phyloP scores from a whole-genome alignment of 2,888 invertebrate genomes.

The Achlya flavicornis region DNA sequence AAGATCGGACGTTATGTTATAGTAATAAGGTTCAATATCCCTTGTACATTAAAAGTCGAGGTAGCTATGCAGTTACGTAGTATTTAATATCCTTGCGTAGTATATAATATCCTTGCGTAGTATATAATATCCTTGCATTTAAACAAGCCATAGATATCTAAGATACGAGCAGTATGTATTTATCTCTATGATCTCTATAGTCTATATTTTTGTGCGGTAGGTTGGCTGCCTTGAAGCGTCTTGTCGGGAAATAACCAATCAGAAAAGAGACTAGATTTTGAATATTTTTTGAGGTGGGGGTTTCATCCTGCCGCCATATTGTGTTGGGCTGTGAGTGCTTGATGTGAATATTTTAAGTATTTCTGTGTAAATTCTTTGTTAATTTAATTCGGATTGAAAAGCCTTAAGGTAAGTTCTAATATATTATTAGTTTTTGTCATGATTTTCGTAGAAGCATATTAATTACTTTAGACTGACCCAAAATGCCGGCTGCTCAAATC shows the following conservation, averaged over 20 bases:
- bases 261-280: slow-evolving; percentile 61
- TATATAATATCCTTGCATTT: too few relatives aligned
- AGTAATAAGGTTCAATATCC: too few relatives aligned
- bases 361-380: slow-evolving; percentile 76
- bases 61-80: too few relatives aligned
- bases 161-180: too few relatives aligned
- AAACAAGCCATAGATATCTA: too few relatives aligned
- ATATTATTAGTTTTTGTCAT: slow-evolving; percentile 73
- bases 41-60: too few relatives aligned
- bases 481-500: slow-evolving; percentile 47
- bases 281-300: slow-evolving; percentile 79
- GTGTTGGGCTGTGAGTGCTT: slow-evolving; percentile 81
- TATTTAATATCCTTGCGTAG: too few relatives aligned
- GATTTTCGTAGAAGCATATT: slow-evolving; percentile 23
- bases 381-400: slow-evolving; percentile 72
- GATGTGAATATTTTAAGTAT: slow-evolving; percentile 69
- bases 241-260: slow-evolving; percentile 63
- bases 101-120: too few relatives aligned
- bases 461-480: slow-evolving; percentile 25
- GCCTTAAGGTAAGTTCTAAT: slow-evolving; percentile 67
- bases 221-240: slow-evolving; percentile 75
- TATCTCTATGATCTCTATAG: slow-evolving; percentile 34
- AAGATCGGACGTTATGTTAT: too few relatives aligned
- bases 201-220: slow-evolving; percentile 25
- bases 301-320: slow-evolving; percentile 81